phyloP scores from a whole-genome alignment of 2,113 vertebrate species.

The Loxodonta africana region DNA sequence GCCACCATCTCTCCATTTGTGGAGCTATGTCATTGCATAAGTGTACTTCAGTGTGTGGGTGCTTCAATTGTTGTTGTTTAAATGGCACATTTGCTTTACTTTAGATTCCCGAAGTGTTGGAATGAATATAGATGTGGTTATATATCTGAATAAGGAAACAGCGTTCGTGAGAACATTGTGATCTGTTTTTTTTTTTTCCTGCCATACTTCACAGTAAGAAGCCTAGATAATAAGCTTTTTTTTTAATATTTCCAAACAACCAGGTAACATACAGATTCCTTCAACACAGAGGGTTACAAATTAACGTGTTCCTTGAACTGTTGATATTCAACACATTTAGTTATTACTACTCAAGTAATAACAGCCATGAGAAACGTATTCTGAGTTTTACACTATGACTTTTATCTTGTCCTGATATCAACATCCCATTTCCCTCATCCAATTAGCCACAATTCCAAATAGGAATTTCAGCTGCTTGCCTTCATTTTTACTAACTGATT shows the following conservation, averaged over 20 bases:
- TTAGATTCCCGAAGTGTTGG: constrained; percentile 79
- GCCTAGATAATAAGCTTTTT: constrained; percentile 68
- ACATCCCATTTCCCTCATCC: not conserved
- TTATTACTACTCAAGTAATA: constrained; percentile 32
- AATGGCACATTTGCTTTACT: constrained; percentile 84
- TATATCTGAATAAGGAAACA: constrained; percentile 82
- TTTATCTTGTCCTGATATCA: constrained; percentile 1
- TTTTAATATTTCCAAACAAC: constrained; percentile 70
- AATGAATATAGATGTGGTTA: constrained; percentile 83
- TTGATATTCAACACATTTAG: not conserved
- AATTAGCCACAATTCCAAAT: constrained; percentile 23
- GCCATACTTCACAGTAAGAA: constrained; percentile 76
- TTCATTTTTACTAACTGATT: constrained; percentile 35
- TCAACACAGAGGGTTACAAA: not conserved
- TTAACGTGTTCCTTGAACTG: not conserved
- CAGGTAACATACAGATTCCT: constrained; percentile 64
- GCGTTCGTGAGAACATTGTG: constrained; percentile 78
- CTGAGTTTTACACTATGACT: constrained; percentile 44
- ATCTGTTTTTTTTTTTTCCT: constrained; percentile 78
- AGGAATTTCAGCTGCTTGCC: constrained; percentile 37
- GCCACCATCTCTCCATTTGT: constrained; percentile 63
- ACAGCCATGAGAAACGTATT: constrained; percentile 11
- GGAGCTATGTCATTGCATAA: constrained; percentile 76
- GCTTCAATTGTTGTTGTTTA: constrained; percentile 84
- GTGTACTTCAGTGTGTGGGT: constrained; percentile 80